phyloP scores from a whole-genome alignment of 2,113 vertebrate genomes.

The Naja naja region DNA sequence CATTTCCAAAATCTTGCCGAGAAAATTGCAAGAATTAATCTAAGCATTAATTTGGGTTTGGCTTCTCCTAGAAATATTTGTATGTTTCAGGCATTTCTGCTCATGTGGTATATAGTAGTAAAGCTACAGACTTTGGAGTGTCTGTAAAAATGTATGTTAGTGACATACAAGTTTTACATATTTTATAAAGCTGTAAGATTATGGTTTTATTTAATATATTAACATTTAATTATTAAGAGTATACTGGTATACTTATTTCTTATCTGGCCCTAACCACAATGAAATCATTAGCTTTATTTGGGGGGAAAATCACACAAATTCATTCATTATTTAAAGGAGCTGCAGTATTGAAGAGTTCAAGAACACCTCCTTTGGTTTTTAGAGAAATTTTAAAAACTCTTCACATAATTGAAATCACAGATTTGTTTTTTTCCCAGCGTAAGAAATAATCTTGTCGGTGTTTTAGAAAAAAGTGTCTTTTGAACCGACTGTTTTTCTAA shows the following conservation, averaged over 20 bases:
- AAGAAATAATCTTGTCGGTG: not conserved
- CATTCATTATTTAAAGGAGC: not conserved
- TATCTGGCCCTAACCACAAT: not conserved
- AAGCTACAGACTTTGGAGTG: not conserved
- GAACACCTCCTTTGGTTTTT: not conserved
- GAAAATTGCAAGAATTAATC: not conserved
- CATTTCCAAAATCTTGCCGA: not conserved
- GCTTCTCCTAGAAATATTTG: not conserved
- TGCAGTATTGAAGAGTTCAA: not conserved
- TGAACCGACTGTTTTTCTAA: not conserved
- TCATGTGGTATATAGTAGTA: not conserved
- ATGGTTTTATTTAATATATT: not conserved
- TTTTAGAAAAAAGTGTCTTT: not conserved
- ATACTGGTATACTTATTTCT: not conserved
- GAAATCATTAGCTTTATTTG: not conserved
- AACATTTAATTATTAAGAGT: not conserved
- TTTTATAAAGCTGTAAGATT: not conserved
- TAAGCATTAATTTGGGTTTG: not conserved
- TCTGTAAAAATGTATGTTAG: not conserved
- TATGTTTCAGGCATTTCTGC: not conserved
- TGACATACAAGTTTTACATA: not conserved
- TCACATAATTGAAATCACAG: not conserved
- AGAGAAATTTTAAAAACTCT: not conserved
- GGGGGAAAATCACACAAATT: not conserved
- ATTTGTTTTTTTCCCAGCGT: conserved; percentile 12